Evolutionary conservation across 2,113 vertebrate species (phyloP).

Genomic region (Aspiorhynchus laticeps): DNA sequence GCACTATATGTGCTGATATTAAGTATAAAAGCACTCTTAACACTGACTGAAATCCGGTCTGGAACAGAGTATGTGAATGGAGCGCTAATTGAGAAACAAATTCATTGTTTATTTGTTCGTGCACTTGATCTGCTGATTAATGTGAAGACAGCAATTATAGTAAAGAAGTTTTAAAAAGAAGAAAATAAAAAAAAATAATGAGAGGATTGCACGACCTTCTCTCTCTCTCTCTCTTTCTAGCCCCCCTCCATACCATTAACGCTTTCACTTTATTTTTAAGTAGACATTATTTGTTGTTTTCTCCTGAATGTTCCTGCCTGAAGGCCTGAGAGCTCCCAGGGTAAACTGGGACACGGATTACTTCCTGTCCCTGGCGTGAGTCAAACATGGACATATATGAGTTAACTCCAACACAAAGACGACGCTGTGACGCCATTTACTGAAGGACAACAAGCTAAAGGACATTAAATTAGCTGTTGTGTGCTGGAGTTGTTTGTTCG

Average conservation of each 20-base stretch:
- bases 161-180: neutral
- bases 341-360: neutral
- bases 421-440: neutral
- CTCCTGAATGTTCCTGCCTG: neutral
- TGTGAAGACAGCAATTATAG: neutral
- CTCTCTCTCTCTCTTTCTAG: neutral
- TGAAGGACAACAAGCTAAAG: slow-evolving; percentile 23
- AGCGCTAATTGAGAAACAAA: no score
- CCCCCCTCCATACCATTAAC: neutral
- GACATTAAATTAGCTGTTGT: neutral
- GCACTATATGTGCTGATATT: neutral
- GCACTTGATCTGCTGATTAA: neutral
- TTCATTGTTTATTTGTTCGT: neutral
- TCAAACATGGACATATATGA: neutral
- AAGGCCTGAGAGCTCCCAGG: neutral
- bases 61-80: neutral
- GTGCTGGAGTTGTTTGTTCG: neutral
- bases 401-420: neutral
- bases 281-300: slow-evolving; percentile 4
- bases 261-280: neutral
- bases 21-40: neutral
- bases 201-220: neutral
- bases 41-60: neutral
- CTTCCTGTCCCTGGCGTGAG: neutral
- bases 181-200: neutral